Base-by-base conservation (phyloP, 2,888 invertebrate genomes). In the Loripinus fragilis region DNA sequence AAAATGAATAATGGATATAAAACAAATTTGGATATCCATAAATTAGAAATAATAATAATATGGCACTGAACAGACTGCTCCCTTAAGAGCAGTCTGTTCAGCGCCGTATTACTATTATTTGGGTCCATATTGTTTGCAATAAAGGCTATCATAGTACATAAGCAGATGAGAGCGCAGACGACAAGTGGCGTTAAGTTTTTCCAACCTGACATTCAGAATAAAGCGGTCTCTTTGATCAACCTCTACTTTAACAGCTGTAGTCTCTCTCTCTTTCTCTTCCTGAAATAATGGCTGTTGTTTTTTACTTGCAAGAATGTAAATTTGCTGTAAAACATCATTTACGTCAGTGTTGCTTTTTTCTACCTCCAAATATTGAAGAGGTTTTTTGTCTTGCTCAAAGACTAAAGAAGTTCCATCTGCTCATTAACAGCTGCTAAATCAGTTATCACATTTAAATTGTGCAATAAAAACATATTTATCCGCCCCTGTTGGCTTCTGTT, bases 381-480 rank as follows among this genome's bases (percentile, higher is more conserved):
- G 3, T n/a, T 30, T 30, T 20, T 60, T 55, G 23, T 60, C 28
- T 20, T 33, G 17, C 60, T 60, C 60, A 30, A 60, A 33, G 33
- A 30, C 60, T n/a, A 33, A 60, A 60, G 60, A 60, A 17, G 30
- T 60, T 20, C 60, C 60, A 60, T 60, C 60, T 60, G 60, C 60
- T 60, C 33, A 33, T 30, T 17, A 33, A 20, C 60, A 60, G 60
- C 60, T 60, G 60, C 33, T 33, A 28, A n/a, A 20, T 60, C 60
- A 60, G 60, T 60, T 60, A 60, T 33, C 25, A 52, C 52, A 52
- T n/a, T 23, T 52, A 28, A 52, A 52, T 52, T 52, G 52, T 52
- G 25, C 15, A 28, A 52, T 28, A 52, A 25, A 52, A 48, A 52
- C 23, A 52, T 28, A 28, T 45, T 45, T 52, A 52, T 52, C 25